A percentile compares a stretch with the other conserved stretches of the same genome.
Conservation (phyloP, 2,888 invertebrate species). For the Sthenelais limicola region DNA sequence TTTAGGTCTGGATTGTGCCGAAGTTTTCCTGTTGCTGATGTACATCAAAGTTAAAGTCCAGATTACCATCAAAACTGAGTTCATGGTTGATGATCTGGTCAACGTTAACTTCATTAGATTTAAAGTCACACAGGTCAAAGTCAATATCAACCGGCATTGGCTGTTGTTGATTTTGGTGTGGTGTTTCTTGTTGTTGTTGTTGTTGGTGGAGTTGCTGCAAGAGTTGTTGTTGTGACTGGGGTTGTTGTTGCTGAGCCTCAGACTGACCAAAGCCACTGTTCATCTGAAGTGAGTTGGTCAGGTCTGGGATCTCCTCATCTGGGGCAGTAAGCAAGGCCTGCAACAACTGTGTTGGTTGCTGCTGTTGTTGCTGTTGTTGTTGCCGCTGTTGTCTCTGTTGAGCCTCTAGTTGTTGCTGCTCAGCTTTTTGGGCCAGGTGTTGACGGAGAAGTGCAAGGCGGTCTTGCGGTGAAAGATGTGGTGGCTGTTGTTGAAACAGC, state of each 20-base stretch:
- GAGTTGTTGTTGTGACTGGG: too few relatives aligned
- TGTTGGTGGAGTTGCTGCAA: conserved; percentile 42
- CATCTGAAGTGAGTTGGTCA: neutral
- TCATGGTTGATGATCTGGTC: conserved; percentile 82
- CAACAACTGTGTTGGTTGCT: conserved; percentile 32
- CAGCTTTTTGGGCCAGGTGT: conserved; percentile 3
- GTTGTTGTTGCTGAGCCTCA: too few relatives aligned
- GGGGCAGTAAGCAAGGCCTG: conserved; percentile 35
- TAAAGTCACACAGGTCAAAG: conserved; percentile 37
- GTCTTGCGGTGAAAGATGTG: conserved; percentile 63
- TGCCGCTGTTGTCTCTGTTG: too few relatives aligned
- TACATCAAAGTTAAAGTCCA: conserved; percentile 90
- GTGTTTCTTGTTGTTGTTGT: conserved; percentile 39
- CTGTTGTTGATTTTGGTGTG: conserved; percentile 37
- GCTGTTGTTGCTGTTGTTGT: conserved; percentile 31
- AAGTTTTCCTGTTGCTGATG: conserved; percentile 12
- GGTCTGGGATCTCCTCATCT: neutral
- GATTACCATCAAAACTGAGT: conserved; percentile 89
- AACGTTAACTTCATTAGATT: conserved; percentile 88
- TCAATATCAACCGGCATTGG: conserved; percentile 38
- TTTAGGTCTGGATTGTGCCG: conserved; percentile 32
- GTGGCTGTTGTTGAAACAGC: conserved; percentile 78
- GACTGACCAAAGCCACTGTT: neutral
- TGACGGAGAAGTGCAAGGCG: conserved; percentile 26
- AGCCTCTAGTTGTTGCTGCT: conserved; percentile 43